Evolutionary conservation across 2,113 vertebrate species (phyloP).

Genomic region (Eublepharis macularius): DNA sequence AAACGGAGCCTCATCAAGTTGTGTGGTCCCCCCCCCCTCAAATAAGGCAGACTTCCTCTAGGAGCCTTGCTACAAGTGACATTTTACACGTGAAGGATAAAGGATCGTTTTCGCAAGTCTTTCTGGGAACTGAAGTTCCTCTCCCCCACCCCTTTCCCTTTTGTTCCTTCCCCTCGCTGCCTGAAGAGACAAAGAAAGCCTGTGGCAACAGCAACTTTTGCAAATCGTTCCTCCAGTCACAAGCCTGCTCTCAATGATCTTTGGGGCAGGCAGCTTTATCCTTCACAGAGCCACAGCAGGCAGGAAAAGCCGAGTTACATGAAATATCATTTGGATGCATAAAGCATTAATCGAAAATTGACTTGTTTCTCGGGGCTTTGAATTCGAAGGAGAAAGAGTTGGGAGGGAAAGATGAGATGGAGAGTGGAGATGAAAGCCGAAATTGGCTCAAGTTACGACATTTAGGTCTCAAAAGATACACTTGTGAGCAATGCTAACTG

Average conservation of each 20-base stretch:
- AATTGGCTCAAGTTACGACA: conserved; percentile 27
- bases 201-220: no score
- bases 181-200: no score
- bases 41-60: conserved; percentile 43
- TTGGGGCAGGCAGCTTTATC: no score
- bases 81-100: no score
- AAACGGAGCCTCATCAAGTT: conserved; percentile 47
- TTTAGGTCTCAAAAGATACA: not conserved
- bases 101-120: no score
- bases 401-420: fast-evolving
- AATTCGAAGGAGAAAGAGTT: conserved; percentile 19
- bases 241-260: no score
- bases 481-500: not conserved
- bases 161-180: no score
- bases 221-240: no score
- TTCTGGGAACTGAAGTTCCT: no score
- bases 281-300: conserved; percentile 35
- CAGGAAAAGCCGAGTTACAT: conserved; percentile 15
- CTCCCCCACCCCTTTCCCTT: no score
- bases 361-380: fast-evolving
- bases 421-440: not conserved
- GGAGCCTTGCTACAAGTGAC: no score
- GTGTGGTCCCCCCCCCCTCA: conserved; percentile 45
- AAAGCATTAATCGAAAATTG: conserved; percentile 55
- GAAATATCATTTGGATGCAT: conserved; percentile 45